Conservation (phyloP, 2,797 vertebrate species). For the Agapornis canus region DNA sequence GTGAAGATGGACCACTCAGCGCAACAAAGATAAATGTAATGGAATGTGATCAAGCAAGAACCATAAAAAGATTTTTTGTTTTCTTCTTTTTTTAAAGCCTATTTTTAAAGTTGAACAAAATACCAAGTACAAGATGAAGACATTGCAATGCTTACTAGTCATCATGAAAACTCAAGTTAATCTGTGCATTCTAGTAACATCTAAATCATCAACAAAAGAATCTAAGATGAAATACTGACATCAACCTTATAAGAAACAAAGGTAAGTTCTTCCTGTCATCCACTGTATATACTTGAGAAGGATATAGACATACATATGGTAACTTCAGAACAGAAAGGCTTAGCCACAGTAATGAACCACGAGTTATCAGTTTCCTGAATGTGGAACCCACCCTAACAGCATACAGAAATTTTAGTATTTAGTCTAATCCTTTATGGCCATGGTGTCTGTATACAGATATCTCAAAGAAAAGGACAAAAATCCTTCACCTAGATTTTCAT, state of each 20-base stretch:
- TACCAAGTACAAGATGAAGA: neutral
- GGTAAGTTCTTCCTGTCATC: neutral
- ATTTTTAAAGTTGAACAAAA: neutral
- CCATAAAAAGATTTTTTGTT: neutral
- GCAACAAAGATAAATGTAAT: neutral
- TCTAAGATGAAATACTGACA: neutral
- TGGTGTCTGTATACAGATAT: neutral
- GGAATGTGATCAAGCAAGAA: neutral
- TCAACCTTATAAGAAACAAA: neutral
- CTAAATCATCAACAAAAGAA: neutral
- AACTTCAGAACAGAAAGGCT: neutral
- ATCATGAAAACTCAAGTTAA: neutral
- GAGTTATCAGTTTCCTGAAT: neutral
- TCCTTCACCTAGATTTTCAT: neutral
- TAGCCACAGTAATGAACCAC: neutral
- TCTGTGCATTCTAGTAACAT: neutral
- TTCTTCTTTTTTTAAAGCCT: neutral
- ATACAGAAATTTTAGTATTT: neutral
- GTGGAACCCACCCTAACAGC: neutral
- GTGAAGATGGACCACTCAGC: neutral
- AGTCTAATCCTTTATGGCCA: neutral
- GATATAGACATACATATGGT: accelerated
- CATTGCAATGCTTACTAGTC: neutral
- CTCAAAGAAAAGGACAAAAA: neutral
- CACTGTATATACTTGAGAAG: neutral